Percentiles rank a stretch among this genome's conserved stretches.
phyloP scores from a whole-genome alignment of 2,113 vertebrate genomes.

The Hemicordylus capensis region DNA sequence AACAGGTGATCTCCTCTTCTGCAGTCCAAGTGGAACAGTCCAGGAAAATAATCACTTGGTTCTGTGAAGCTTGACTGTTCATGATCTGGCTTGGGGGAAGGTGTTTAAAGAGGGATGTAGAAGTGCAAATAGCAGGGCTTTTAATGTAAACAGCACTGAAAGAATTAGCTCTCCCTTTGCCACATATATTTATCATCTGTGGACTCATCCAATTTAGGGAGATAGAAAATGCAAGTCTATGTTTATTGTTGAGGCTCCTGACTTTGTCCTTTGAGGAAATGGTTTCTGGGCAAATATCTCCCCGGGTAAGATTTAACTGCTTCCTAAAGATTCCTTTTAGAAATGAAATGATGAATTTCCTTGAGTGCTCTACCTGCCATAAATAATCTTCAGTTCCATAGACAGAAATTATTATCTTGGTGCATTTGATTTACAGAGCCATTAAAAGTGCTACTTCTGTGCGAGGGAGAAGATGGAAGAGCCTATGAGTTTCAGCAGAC shows the following conservation, averaged over 20 bases:
- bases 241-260: slow-evolving; percentile 31
- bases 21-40: no score
- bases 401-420: slow-evolving; percentile 53
- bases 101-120: no score
- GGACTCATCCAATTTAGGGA: no score
- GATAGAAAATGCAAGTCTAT: not conserved
- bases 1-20: no score
- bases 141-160: no score
- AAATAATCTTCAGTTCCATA: slow-evolving; percentile 46
- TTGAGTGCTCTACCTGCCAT: slow-evolving; percentile 36
- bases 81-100: no score
- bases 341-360: slow-evolving; percentile 40
- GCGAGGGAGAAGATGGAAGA: slow-evolving; percentile 29
- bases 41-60: no score
- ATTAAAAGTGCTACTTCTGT: slow-evolving; percentile 47
- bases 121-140: no score
- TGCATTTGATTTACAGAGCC: slow-evolving; percentile 47
- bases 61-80: no score
- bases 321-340: slow-evolving; percentile 26
- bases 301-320: slow-evolving; percentile 41
- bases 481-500: not conserved
- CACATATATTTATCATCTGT: no score
- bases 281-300: slow-evolving; percentile 49
- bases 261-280: slow-evolving; percentile 50
- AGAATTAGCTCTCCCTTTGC: no score